phyloP scores from a whole-genome alignment of 2,797 vertebrate species.

The Acrossocheilus wenchowensis region DNA sequence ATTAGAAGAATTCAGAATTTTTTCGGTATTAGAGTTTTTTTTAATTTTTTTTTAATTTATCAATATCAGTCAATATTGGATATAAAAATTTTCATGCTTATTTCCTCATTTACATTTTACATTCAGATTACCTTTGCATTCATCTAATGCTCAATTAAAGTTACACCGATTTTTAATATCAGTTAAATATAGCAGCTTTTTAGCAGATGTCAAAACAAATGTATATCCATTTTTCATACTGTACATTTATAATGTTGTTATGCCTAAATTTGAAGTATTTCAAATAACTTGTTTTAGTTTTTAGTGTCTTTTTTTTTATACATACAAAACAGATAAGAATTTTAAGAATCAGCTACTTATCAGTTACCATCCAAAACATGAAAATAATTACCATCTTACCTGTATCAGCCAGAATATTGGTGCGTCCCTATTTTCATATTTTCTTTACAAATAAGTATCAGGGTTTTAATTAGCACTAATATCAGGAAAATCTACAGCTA shows the following conservation, averaged over 20 bases:
- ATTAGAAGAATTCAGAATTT: too few species aligned
- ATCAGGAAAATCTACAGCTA: not conserved
- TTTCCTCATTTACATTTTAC: not conserved
- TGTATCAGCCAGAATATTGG: not conserved
- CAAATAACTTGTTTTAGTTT: too few species aligned
- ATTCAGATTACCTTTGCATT: not conserved
- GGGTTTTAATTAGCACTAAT: not conserved
- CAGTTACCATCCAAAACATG: not conserved
- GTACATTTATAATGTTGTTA: not conserved
- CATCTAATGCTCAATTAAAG: not conserved
- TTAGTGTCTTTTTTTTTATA: not conserved
- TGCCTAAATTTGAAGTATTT: not conserved
- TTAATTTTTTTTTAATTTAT: not conserved
- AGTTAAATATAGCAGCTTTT: not conserved
- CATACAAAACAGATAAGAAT: not conserved
- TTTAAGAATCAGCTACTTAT: not conserved
- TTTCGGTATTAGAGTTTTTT: too few species aligned
- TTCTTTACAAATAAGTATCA: too few species aligned
- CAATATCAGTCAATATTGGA: not conserved
- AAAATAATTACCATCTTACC: not conserved
- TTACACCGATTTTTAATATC: not conserved
- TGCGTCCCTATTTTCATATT: too few species aligned
- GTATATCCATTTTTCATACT: not conserved
- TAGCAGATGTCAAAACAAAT: not conserved
- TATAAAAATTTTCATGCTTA: not conserved